Conservation (phyloP, 2,113 vertebrate genomes). For the Bubalus kerabau region DNA sequence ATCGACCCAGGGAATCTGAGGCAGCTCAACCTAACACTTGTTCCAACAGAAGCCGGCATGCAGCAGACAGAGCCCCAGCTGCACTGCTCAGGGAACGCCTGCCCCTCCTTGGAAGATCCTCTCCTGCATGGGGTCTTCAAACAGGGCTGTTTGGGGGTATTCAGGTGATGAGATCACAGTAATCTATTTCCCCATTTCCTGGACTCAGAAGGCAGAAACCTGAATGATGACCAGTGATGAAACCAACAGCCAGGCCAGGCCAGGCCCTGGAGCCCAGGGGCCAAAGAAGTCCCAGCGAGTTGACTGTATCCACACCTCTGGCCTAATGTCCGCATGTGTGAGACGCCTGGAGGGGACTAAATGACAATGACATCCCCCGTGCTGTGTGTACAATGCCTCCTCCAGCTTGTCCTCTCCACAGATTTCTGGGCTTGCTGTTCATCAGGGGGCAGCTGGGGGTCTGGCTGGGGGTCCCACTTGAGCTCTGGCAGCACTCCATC, state of each 20-base stretch:
- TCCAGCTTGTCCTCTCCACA: neutral
- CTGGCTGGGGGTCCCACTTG: neutral
- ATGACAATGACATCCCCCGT: fast-evolving
- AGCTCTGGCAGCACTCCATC: neutral
- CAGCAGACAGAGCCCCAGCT: neutral
- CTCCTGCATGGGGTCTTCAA: neutral
- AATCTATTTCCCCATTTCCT: neutral
- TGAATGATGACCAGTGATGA: neutral
- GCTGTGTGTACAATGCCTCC: neutral
- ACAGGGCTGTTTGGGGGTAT: neutral
- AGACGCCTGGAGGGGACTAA: neutral
- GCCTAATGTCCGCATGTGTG: neutral
- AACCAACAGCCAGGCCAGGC: neutral
- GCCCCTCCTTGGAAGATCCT: neutral
- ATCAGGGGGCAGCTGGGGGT: neutral
- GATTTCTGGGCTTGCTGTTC: neutral
- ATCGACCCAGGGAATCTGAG: neutral
- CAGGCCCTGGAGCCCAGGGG: fast-evolving
- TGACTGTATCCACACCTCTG: neutral
- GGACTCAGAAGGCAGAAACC: neutral
- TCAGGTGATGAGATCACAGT: neutral
- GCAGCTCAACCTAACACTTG: neutral
- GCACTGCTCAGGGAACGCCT: neutral
- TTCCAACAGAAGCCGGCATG: neutral
- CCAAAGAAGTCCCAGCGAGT: neutral